Evolutionary conservation across 2,797 vertebrate species (phyloP), one percentile per base, ranked within the genome.

Genomic region (Sitta carolinensis): DNA sequence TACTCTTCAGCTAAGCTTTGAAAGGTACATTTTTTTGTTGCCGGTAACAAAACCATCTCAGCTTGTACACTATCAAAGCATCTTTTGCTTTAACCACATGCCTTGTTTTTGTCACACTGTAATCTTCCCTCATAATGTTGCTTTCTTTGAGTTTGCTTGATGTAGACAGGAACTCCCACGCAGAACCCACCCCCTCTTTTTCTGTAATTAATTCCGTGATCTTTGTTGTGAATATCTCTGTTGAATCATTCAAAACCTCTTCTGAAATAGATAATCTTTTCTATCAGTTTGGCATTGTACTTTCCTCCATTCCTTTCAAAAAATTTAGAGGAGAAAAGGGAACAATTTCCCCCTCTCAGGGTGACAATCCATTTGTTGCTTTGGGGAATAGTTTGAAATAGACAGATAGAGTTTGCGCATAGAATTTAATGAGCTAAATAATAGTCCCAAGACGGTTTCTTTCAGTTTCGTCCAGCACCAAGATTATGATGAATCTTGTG

Each of bases 381-480:
- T 91, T 78, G 58, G 84, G 83, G 91, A 90, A 75, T 77, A 55
- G 69, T 40, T 85, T 82, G 63, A 64, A 94, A 86, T 90, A 95
- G 92, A 75, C n/a, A 82, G 62, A 55, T 63, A 52, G 43, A 48
- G 23, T 85, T 96, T 91, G 51, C 67, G 77, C 47, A 78, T 29
- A 83, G 63, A 61, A 81, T 73, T 61, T 80, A 79, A 84, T 62
- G 74, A 86, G 27, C 74, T 94, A 90, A 96, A 62, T 89, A 77
- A 54, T 61, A 50, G 61, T 80, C 51, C 15, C 15, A 20, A 69
- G 63, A 51, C 48, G 45, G 40, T 75, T 84, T 88, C 58, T 89
- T 96, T 96, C 78, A 78, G 78, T 92, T 97, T 84, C 83, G 36
- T 82, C 91, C 70, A 69, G n/a, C 78, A 63, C 30, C 34, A 50